A percentile compares a stretch with the other conserved stretches of the same genome.
These are phyloP conservation scores for Phyllotreta striolata DNA, from an alignment of 2,888 invertebrate species.

Conservation along the genomic window DNA sequence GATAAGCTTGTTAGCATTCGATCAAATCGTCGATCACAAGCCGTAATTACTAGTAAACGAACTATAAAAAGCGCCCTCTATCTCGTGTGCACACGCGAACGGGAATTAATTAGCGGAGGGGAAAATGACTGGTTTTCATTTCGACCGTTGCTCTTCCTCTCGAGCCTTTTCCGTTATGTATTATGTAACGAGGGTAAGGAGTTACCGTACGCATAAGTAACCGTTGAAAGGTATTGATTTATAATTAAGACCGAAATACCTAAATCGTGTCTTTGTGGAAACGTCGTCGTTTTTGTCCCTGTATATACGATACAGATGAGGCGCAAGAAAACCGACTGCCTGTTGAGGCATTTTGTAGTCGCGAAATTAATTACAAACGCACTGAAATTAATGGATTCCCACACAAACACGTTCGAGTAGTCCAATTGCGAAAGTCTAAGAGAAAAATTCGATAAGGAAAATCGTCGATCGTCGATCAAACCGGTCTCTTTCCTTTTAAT, in stretches of 20 bases:
- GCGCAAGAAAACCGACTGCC: constrained; percentile 14
- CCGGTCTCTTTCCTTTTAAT: constrained; percentile 25
- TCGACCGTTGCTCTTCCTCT: constrained; percentile 44
- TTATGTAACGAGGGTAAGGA: constrained; percentile 45
- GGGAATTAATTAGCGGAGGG: constrained; percentile 59
- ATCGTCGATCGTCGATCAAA: constrained; percentile 11
- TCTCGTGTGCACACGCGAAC: constrained; percentile 54
- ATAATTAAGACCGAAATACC: constrained; percentile 54
- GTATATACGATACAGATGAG: constrained; percentile 30
- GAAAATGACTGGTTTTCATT: constrained; percentile 58
- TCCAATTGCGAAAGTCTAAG: too few relatives aligned
- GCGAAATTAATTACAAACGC: too few relatives aligned
- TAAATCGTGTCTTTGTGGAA: constrained; percentile 45
- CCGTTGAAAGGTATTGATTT: constrained; percentile 60
- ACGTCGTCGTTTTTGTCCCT: constrained; percentile 29
- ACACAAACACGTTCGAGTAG: too few relatives aligned
- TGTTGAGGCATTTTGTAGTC: too few relatives aligned
- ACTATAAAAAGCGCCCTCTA: constrained; percentile 54
- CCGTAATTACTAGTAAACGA: constrained; percentile 55
- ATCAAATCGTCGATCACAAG: constrained; percentile 58
- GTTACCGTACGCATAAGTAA: constrained; percentile 55
- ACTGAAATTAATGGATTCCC: too few relatives aligned
- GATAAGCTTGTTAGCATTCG: constrained; percentile 49
- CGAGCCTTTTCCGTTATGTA: constrained; percentile 47
- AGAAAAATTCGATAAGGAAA: constrained; percentile 12